Conservation (phyloP, 2,888 invertebrate genomes). For the Sphinx pinastri region DNA sequence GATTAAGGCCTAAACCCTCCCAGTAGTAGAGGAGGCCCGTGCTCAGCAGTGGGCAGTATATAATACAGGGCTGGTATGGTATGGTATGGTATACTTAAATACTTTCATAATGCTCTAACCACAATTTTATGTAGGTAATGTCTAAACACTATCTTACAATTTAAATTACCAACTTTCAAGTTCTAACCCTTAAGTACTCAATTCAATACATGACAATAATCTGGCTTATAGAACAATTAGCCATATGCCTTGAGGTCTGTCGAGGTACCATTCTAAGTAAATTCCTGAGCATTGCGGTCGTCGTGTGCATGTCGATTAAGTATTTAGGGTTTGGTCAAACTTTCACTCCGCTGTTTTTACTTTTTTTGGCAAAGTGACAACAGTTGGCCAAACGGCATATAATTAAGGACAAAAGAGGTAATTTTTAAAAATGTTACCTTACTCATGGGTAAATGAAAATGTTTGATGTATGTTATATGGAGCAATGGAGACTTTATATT, state of each 20-base stretch:
- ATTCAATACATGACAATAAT: not conserved
- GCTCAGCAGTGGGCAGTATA: too few species aligned
- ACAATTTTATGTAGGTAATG: not conserved
- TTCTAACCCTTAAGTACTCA: conserved; percentile 1
- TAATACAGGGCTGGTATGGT: too few species aligned
- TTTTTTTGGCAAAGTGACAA: conserved; percentile 41
- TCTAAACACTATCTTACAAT: too few species aligned
- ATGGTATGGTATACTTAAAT: too few species aligned
- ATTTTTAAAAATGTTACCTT: conserved; percentile 23
- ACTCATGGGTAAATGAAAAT: not conserved
- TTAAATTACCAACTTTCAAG: too few species aligned
- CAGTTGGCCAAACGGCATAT: conserved; percentile 27
- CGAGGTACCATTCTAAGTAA: conserved; percentile 40
- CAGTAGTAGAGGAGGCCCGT: too few species aligned
- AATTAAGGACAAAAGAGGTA: conserved; percentile 19
- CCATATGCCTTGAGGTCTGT: conserved; percentile 35
- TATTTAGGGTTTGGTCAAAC: conserved; percentile 51
- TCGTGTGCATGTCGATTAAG: conserved; percentile 47
- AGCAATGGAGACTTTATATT: not conserved
- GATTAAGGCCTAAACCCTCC: too few species aligned
- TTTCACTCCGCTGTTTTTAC: conserved; percentile 49
- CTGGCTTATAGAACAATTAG: conserved; percentile 32
- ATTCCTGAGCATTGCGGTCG: conserved; percentile 48
- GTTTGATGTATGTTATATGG: not conserved
- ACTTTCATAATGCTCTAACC: too few species aligned